These are phyloP conservation scores for Astyanax mexicanus DNA, from an alignment of 2,797 vertebrate genomes.

Conservation along the genomic window DNA sequence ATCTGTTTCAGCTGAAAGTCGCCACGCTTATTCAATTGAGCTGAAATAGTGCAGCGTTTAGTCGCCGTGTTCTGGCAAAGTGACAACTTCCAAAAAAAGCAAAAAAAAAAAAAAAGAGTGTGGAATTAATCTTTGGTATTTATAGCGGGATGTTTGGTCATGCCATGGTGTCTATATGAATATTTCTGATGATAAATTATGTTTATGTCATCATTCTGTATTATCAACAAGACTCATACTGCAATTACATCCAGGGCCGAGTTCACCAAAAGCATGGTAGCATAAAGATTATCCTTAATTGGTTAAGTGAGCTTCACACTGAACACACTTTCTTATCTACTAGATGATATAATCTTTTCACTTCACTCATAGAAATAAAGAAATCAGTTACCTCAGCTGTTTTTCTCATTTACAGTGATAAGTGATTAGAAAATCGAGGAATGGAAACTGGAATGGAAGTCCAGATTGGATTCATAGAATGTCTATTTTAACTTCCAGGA, in stretches of 20 bases:
- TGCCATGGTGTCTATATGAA: conserved; percentile 41
- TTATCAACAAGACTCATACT: conserved; percentile 17
- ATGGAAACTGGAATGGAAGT: no score
- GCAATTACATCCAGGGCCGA: neutral
- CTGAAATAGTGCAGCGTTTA: conserved; percentile 6
- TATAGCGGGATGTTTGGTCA: conserved; percentile 22
- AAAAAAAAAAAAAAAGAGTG: conserved; percentile 14
- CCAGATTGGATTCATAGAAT: no score
- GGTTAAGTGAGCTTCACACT: no score
- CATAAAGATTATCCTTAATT: no score
- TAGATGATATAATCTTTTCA: no score
- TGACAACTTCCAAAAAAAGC: conserved; percentile 28
- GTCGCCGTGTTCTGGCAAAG: conserved; percentile 3
- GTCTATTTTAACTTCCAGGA: no score
- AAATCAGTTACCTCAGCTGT: no score
- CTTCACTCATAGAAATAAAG: no score
- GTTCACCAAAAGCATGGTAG: no score
- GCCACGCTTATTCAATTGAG: conserved; percentile 15
- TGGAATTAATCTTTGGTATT: conserved; percentile 18
- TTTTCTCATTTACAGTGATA: no score
- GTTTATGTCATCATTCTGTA: conserved; percentile 16
- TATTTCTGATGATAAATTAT: conserved; percentile 19
- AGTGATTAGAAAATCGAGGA: no score
- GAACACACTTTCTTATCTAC: no score
- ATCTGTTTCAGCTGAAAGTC: conserved; percentile 18